A percentile compares a stretch with the other conserved stretches of the same genome.
Evolutionary conservation across 1,140 invertebrate species (phyloP).

Genomic region (Drosophila tsacasi): DNA sequence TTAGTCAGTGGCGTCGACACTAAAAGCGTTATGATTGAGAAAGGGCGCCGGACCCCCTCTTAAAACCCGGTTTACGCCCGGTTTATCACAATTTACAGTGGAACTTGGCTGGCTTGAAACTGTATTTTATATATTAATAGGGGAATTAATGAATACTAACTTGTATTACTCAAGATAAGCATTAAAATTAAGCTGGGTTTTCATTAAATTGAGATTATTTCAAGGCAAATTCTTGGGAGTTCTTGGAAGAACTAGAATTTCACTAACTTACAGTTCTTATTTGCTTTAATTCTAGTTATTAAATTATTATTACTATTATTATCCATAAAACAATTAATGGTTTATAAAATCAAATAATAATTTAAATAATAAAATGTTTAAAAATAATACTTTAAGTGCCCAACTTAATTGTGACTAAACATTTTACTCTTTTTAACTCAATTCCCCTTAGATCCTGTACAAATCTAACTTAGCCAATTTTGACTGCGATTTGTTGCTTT

Average conservation of each 20-base stretch:
- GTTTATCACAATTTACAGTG: slow-evolving; percentile 14
- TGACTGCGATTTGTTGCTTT: slow-evolving; percentile 11
- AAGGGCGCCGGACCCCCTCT: slow-evolving; percentile 1
- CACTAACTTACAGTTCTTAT: no score
- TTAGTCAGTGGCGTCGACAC: slow-evolving; percentile 69
- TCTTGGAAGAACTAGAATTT: no score
- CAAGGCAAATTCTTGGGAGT: neutral
- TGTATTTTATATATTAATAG: neutral
- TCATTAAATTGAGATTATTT: neutral
- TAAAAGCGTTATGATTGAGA: slow-evolving; percentile 64
- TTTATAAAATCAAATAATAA: no score
- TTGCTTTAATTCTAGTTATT: no score
- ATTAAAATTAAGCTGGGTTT: neutral
- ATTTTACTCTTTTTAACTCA: neutral
- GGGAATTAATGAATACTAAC: neutral
- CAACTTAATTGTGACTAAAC: neutral
- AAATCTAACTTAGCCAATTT: neutral
- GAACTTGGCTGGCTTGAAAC: neutral
- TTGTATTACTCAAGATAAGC: neutral
- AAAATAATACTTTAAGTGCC: no score
- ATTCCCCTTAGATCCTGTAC: neutral
- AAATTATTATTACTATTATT: no score
- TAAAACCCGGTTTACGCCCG: neutral
- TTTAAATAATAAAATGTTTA: no score
- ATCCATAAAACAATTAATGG: no score